Percentiles rank a stretch among this genome's conserved stretches.
Conservation (phyloP, 1,140 invertebrate genomes). For the Hyposmocoma kahamanoa region DNA sequence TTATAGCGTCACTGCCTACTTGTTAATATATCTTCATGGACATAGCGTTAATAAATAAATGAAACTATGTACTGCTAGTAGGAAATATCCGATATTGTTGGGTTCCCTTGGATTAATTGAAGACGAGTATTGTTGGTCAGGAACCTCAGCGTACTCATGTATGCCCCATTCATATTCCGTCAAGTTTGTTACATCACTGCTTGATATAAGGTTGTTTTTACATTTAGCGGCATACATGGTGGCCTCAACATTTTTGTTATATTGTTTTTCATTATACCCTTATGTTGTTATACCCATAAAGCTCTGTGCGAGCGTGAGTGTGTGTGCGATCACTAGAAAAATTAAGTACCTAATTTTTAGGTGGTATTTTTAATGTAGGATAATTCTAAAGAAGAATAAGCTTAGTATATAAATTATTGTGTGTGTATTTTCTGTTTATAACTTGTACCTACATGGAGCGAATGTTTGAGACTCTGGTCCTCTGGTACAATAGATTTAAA, state of each 20-base stretch:
- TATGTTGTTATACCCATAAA: constrained; percentile 41
- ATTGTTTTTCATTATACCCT: constrained; percentile 36
- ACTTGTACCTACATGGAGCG: constrained; percentile 34
- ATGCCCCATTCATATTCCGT: no score
- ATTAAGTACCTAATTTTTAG: constrained; percentile 66
- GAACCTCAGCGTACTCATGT: no score
- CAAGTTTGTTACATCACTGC: not conserved
- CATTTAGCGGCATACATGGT: not conserved
- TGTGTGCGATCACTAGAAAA: constrained; percentile 46
- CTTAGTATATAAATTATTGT: constrained; percentile 69
- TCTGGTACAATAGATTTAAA: constrained; percentile 63
- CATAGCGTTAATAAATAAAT: no score
- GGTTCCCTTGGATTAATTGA: no score
- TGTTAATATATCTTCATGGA: not conserved
- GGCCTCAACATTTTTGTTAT: constrained; percentile 33
- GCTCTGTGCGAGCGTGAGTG: constrained; percentile 42
- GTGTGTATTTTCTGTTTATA: constrained; percentile 66
- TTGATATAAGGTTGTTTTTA: not conserved
- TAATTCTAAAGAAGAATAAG: constrained; percentile 54
- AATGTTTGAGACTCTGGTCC: constrained; percentile 38
- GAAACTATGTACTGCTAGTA: no score
- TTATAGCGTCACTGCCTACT: not conserved
- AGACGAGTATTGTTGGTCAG: no score
- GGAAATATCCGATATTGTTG: no score
- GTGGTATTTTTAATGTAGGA: constrained; percentile 59